phyloP scores from a whole-genome alignment of 2,888 invertebrate genomes.

The Steinernema carpocapsae region DNA sequence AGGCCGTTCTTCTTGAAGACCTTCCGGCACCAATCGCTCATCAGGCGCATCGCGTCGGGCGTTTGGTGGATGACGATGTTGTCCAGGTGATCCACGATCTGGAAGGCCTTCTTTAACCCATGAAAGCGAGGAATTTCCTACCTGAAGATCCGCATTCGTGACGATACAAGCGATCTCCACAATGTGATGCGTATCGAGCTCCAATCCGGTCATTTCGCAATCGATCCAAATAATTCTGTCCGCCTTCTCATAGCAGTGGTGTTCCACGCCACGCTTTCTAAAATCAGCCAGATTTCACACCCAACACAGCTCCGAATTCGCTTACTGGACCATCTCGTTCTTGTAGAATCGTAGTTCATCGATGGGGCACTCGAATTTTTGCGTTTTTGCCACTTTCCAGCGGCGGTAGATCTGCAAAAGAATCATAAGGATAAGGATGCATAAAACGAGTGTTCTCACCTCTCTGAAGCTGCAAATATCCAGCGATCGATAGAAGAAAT shows the following conservation, averaged over 20 bases:
- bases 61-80: slow-evolving; percentile 81
- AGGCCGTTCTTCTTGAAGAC: slow-evolving; percentile 84
- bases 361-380: not conserved
- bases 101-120: slow-evolving; percentile 63
- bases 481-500: slow-evolving; percentile 6
- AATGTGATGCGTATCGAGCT: slow-evolving; percentile 79
- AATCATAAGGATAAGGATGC: not conserved
- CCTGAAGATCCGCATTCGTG: slow-evolving; percentile 71
- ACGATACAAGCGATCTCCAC: slow-evolving; percentile 86
- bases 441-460: not conserved
- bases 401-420: not conserved
- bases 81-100: not conserved
- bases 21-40: slow-evolving; percentile 82
- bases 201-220: slow-evolving; percentile 81
- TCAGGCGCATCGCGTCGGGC: slow-evolving; percentile 76
- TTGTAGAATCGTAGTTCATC: slow-evolving; percentile 1
- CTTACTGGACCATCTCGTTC: not conserved
- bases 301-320: not conserved
- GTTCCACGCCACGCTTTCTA: not conserved
- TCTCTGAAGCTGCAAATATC: slow-evolving; percentile 23
- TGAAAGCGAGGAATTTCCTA: slow-evolving; percentile 71
- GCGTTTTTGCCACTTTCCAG: not conserved
- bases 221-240: slow-evolving; percentile 35
- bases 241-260: not conserved
- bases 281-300: no score